These are phyloP conservation scores for Hypotaenidia okinawae DNA, from an alignment of 2,797 vertebrate genomes.

Conservation along the genomic window DNA sequence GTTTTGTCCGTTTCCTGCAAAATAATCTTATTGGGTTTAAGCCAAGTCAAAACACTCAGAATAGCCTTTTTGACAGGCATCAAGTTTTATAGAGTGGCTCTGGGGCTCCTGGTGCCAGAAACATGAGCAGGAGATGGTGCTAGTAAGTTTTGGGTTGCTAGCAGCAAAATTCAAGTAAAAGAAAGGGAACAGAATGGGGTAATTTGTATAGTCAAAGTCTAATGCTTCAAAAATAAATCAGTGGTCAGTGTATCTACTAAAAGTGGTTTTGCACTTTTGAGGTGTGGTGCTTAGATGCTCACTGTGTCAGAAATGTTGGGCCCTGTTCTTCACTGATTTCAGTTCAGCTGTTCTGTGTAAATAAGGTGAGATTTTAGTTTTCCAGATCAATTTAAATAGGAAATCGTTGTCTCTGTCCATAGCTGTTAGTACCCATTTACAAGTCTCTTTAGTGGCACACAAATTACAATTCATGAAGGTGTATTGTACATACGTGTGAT, in stretches of 20 bases:
- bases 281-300: not conserved
- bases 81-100: not conserved
- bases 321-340: not conserved
- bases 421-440: not conserved
- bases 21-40: not conserved
- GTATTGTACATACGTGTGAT: accelerated
- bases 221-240: not conserved
- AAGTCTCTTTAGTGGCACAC: not conserved
- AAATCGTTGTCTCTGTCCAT: not conserved
- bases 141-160: not conserved
- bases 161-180: not conserved
- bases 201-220: not conserved
- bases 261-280: not conserved
- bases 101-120: not conserved
- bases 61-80: not conserved
- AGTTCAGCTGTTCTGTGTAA: not conserved
- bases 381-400: not conserved
- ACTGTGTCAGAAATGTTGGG: not conserved
- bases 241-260: accelerated
- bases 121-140: not conserved
- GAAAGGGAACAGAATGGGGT: not conserved
- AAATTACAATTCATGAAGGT: not conserved
- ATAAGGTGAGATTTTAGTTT: not conserved
- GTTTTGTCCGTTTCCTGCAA: not conserved
- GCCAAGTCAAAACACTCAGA: slow-evolving; percentile 1